Percentiles rank a stretch among this genome's conserved stretches.
These are phyloP conservation scores for Edolisoma coerulescens DNA, from an alignment of 2,113 vertebrate genomes.

Conservation along the genomic window DNA sequence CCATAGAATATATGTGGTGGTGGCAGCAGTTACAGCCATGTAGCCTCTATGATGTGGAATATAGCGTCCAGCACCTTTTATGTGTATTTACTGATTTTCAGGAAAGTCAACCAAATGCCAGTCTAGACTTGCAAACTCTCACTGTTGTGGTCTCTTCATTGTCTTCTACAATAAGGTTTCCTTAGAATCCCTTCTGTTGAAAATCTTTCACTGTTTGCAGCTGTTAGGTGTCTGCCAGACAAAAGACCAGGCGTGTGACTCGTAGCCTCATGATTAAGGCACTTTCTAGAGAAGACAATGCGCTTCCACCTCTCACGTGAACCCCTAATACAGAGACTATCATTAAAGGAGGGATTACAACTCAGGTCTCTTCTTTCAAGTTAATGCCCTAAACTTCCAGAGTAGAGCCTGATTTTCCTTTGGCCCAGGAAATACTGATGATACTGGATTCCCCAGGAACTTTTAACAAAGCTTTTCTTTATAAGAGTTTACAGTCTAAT, in stretches of 20 bases:
- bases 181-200: background rate
- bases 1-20: too few relatives aligned
- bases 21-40: background rate
- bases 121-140: background rate
- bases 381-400: background rate
- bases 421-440: background rate
- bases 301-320: background rate
- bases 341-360: background rate
- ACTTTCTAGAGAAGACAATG: background rate
- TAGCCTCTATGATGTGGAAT: background rate
- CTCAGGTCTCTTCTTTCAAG: background rate
- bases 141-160: background rate
- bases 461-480: background rate
- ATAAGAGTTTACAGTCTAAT: background rate
- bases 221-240: background rate
- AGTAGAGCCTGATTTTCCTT: background rate
- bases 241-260: background rate
- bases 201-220: background rate
- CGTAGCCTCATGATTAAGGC: background rate
- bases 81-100: background rate
- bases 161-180: background rate
- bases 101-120: background rate
- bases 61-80: background rate
- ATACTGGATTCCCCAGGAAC: background rate
- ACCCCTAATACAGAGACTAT: background rate